Evolutionary conservation across 2,888 invertebrate genomes (phyloP), one percentile per base, ranked within the genome.

Genomic region (Athalia rosae): DNA sequence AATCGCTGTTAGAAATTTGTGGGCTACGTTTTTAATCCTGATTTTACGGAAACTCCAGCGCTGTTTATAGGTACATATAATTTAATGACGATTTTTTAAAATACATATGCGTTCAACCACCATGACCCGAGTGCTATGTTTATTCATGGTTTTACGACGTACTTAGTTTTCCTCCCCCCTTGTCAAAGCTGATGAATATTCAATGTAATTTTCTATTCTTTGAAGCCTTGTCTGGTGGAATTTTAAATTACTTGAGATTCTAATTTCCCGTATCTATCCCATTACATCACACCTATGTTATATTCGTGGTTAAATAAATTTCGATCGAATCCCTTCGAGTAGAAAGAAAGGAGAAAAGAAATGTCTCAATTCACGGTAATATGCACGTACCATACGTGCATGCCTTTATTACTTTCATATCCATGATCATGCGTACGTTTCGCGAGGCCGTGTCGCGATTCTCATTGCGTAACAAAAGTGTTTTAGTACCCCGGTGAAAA

Each of bases 131-230:
- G 74, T 61, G 45, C 58, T 43, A 62, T 74, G 74, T 74, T 74
- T 74, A 74, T 74, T 74, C 74, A 74, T 61, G 74, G 48, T 74
- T 61, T 47, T 74, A 61, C 74, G 50, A 61, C 61, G 74, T 61
- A 74, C 74, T 61, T 74, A 62, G 61, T 74, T 74, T 4, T 59
- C 28, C 61, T 61, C 74, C 74, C 61, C 28, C 28, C 28, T 28
- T 28, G 28, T 28, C 28, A 28, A 74, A 74, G 11, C 61, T 61
- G 48, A 74, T 74, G 74, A 74, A 74, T 74, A 74, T 74, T 74
- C 61, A 74, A 74, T 74, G 74, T 62, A 74, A 74, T 74, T 61
- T 74, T 74, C 74, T 61, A 74, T 74, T 74, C 74, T 74, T 74
- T 61, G 61, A 74, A 74, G 61, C 28, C 74, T 74, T 62, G 74